phyloP scores from a whole-genome alignment of 2,797 vertebrate genomes.

The Schizopygopsis pylzovi region DNA sequence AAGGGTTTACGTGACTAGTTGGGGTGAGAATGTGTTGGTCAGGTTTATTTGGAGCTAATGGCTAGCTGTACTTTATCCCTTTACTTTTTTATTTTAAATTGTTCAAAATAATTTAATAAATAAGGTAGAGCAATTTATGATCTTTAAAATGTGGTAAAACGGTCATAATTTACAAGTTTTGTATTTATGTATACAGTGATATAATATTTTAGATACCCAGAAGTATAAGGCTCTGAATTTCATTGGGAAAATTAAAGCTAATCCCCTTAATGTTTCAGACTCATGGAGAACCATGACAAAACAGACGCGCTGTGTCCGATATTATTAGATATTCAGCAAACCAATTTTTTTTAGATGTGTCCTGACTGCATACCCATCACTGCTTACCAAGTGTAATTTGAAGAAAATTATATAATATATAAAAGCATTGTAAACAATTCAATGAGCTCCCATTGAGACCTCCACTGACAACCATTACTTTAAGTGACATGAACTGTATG shows the following conservation, averaged over 20 bases:
- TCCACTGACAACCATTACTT: background rate
- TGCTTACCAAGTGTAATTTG: background rate
- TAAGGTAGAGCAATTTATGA: background rate
- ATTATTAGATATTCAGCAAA: background rate
- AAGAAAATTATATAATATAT: background rate
- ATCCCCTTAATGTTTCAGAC: constrained; percentile 17
- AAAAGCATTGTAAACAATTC: background rate
- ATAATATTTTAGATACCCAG: background rate
- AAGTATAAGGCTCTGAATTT: background rate
- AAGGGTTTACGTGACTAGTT: no score
- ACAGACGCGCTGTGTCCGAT: background rate
- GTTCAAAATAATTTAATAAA: background rate
- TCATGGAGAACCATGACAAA: background rate
- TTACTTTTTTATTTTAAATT: background rate
- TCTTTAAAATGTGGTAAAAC: background rate
- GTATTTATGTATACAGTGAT: background rate
- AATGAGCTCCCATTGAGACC: background rate
- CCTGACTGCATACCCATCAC: background rate
- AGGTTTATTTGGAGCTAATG: background rate
- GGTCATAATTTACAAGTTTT: background rate
- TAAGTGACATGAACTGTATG: background rate
- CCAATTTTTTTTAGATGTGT: background rate
- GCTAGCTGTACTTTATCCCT: background rate
- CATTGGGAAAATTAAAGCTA: background rate
- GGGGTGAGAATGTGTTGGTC: no score